A percentile compares a stretch with the other conserved stretches of the same genome.
phyloP scores from a whole-genome alignment of 92 coral and sea anemone species.

The Montipora capitata region DNA sequence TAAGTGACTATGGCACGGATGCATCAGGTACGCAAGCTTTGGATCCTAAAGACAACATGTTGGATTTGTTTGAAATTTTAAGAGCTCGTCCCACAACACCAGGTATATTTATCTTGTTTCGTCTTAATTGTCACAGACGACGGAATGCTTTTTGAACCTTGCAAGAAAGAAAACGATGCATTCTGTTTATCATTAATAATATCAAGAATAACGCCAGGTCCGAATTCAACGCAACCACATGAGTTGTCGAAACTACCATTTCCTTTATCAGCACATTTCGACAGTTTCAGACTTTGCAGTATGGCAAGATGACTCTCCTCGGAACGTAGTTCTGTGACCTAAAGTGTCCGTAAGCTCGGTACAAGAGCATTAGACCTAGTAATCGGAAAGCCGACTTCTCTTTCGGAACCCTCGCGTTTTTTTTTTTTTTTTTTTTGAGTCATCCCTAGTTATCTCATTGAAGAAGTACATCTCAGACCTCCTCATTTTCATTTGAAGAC shows the following conservation, averaged over 20 bases:
- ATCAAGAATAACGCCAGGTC: background rate
- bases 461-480: no score
- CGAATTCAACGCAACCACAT: background rate
- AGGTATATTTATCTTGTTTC: background rate
- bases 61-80: slow-evolving; percentile 54
- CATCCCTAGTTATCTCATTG: no score
- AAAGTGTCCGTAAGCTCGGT: no score
- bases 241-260: background rate
- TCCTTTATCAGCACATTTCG: background rate
- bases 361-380: no score
- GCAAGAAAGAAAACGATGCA: background rate
- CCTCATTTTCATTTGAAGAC: no score
- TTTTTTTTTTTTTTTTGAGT: no score
- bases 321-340: no score
- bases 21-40: background rate
- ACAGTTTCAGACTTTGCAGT: no score
- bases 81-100: slow-evolving; percentile 15
- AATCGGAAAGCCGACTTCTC: no score
- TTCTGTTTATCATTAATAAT: background rate
- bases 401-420: no score
- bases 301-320: no score
- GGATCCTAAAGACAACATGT: slow-evolving; percentile 36
- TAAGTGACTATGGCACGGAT: slow-evolving; percentile 28
- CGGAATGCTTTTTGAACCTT: background rate
- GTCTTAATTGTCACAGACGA: background rate